A percentile compares a stretch with the other conserved stretches of the same genome.
These are phyloP conservation scores for Lasioglossum albipes DNA, from an alignment of 1,140 invertebrate species.

Conservation along the genomic window DNA sequence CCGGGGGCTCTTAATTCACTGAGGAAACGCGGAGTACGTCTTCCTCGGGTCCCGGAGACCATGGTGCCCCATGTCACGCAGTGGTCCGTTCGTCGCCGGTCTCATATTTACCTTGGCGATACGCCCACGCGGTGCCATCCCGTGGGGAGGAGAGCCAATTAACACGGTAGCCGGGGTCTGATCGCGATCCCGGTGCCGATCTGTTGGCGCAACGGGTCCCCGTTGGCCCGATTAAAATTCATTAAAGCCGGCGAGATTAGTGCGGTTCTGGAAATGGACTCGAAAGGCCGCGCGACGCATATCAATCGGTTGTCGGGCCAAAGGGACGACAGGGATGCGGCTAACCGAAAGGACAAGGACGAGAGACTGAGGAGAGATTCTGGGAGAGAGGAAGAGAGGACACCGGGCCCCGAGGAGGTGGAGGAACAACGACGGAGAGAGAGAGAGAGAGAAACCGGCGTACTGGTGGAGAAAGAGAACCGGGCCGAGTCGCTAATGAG, in stretches of 20 bases:
- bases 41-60: no score
- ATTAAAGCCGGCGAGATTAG: slow-evolving; percentile 67
- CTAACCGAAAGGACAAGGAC: not conserved
- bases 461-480: slow-evolving; percentile 42
- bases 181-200: slow-evolving; percentile 48
- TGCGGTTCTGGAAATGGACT: slow-evolving; percentile 67
- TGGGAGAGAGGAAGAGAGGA: not conserved
- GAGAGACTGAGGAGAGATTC: not conserved
- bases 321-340: slow-evolving; percentile 25
- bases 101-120: slow-evolving; percentile 38
- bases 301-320: slow-evolving; percentile 63
- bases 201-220: slow-evolving; percentile 36
- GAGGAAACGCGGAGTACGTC: no score
- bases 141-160: slow-evolving; percentile 44
- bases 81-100: slow-evolving; percentile 25
- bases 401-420: slow-evolving; percentile 5
- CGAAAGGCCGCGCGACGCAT: slow-evolving; percentile 65
- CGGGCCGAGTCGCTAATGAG: slow-evolving; percentile 68
- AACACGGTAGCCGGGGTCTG: slow-evolving; percentile 33
- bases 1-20: no score
- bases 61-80: slow-evolving; percentile 17
- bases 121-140: slow-evolving; percentile 23
- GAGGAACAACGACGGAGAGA: slow-evolving; percentile 1
- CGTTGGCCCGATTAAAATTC: slow-evolving; percentile 66
- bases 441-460: slow-evolving; percentile 19